Evolutionary conservation across 1,140 invertebrate genomes (phyloP).

Genomic region (Ptiloglossa arizonensis): DNA sequence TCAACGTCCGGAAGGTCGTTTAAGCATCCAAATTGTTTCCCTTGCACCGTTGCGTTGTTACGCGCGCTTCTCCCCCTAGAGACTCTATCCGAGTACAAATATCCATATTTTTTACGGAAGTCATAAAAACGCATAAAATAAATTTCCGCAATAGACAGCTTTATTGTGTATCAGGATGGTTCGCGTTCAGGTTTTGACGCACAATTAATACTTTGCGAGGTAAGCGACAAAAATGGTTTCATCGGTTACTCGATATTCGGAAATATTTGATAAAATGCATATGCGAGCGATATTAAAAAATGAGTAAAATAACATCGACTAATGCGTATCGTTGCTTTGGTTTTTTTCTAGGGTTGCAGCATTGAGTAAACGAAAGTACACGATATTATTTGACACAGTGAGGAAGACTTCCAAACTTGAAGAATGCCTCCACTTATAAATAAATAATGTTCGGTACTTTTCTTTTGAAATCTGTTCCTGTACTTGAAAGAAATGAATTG

Average conservation of each 20-base stretch:
- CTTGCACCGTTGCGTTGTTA: too few species aligned
- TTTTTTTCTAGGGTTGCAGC: too few species aligned
- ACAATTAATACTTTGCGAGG: conserved; percentile 3
- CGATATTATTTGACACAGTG: too few species aligned
- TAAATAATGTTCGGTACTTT: too few species aligned
- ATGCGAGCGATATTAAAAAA: background rate
- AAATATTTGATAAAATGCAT: background rate
- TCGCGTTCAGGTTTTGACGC: background rate
- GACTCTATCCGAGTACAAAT: conserved; percentile 3
- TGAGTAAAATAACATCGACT: too few species aligned
- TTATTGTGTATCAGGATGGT: background rate
- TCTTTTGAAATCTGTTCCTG: too few species aligned
- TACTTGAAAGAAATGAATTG: too few species aligned
- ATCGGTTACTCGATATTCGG: background rate
- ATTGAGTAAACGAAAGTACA: too few species aligned
- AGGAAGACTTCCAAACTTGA: too few species aligned
- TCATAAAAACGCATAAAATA: conserved; percentile 33
- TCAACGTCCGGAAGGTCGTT: too few species aligned
- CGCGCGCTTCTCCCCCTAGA: background rate
- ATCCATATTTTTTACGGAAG: conserved; percentile 21
- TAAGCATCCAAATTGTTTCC: background rate
- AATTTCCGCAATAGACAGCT: conserved; percentile 15
- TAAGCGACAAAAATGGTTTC: background rate
- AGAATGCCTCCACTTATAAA: too few species aligned
- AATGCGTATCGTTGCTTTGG: too few species aligned